Evolutionary conservation across 2,113 vertebrate genomes (phyloP), one percentile per base, ranked within the genome.

Genomic region (Thamnophis sirtalis): DNA sequence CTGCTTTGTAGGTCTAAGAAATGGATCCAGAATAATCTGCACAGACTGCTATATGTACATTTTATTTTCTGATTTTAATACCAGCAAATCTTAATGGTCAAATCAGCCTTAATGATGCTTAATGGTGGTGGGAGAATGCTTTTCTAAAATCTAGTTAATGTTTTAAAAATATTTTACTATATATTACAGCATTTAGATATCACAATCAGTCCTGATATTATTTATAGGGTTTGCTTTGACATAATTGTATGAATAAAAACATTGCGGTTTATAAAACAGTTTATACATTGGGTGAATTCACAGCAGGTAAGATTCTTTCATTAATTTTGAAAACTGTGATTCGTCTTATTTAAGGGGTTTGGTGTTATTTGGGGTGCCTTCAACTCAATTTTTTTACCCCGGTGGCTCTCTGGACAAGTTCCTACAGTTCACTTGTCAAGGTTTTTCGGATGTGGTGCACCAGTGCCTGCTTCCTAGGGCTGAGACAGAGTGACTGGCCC

Each of bases 61-160:
- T 50, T 38, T 55, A 87, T 54, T 93, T 93, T 94, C 91, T 80
- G 93, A 13, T 80, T 91, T 68, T 90, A 88, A 89, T 89, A 50
- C 28, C 24, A 86, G 11, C 49, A n/a, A n/a, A 38, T 17, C n/a
- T 9, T 80, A 38, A 38, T 80, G 15, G 33, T 80, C 33, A 80
- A 6, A 38, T 80, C 33, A 80, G 2, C 1, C 33, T 80, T 80
- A 80, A 19, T 38, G 15, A 33, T 38, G 15, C 68, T 80, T 80
- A 38, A 80, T 80, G 68, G 68, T 80, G 68, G 68, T 80, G 6
- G 6, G 1, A 80, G 15, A 19, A 80, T 80, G 33, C 33, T 38
- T 80, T 80, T 80, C 33, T 38, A 38, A 80, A 80, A 38, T 38
- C 33, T 80, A 80, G 6, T 73, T 33, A 38, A 7, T 38, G 17